A percentile compares a stretch with the other conserved stretches of the same genome.
These are phyloP conservation scores for Drosophila picticornis DNA, from an alignment of 2,888 invertebrate genomes.

Conservation along the genomic window DNA sequence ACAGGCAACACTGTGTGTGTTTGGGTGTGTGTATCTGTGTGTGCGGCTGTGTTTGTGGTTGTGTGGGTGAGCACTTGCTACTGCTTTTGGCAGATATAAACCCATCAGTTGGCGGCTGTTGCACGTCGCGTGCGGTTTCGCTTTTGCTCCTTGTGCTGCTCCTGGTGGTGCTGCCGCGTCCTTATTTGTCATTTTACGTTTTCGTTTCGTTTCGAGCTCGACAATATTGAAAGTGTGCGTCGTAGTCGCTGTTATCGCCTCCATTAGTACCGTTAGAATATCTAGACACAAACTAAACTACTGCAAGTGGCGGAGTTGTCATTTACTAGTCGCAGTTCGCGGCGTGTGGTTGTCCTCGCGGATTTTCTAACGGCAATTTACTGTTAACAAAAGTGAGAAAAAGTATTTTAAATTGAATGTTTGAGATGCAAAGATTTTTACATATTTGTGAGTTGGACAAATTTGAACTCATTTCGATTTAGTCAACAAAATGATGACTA, in stretches of 20 bases:
- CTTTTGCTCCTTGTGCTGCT: conserved; percentile 31
- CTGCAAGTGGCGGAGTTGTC: conserved; percentile 46
- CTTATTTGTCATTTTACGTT: not conserved
- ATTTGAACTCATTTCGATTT: not conserved
- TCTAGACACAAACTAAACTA: conserved; percentile 31
- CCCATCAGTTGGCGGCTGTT: conserved; percentile 79
- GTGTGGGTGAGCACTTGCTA: conserved; percentile 41
- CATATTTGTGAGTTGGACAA: not conserved
- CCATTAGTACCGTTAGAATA: conserved; percentile 36
- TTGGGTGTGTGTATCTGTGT: conserved; percentile 29
- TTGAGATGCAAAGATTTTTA: not conserved
- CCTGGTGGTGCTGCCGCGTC: conserved; percentile 5
- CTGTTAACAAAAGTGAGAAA: conserved; percentile 2
- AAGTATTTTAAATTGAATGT: not conserved
- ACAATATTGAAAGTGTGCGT: conserved; percentile 59
- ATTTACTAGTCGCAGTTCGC: conserved; percentile 60
- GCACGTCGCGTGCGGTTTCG: conserved; percentile 78
- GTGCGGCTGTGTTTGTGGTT: conserved; percentile 20
- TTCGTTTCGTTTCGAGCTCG: conserved; percentile 25
- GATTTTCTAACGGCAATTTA: conserved; percentile 1
- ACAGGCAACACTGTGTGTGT: conserved; percentile 27
- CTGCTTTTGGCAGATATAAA: conserved; percentile 66
- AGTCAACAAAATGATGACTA: not conserved
- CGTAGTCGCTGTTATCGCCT: conserved; percentile 33
- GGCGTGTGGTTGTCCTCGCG: conserved; percentile 54